A percentile compares a stretch with the other conserved stretches of the same genome.
These are phyloP conservation scores for Tipula vernalis DNA, from an alignment of 2,888 invertebrate genomes.

Conservation along the genomic window DNA sequence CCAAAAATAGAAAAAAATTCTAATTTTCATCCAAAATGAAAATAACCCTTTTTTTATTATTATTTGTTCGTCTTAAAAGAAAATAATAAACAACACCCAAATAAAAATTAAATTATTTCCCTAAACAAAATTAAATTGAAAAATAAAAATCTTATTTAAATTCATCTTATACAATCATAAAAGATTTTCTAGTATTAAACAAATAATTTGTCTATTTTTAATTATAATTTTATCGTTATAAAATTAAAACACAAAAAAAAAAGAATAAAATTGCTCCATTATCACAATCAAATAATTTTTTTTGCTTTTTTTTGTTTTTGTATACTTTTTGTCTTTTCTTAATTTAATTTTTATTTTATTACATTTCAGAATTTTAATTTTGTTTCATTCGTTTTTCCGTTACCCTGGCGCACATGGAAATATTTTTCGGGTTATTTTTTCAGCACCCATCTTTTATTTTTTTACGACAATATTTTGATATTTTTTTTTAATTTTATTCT, in stretches of 20 bases:
- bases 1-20: not conserved
- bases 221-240: not conserved
- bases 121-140: not conserved
- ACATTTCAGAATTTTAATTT: not conserved
- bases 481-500: not conserved
- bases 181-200: not conserved
- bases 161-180: not conserved
- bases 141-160: not conserved
- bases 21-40: not conserved
- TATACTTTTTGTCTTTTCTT: not conserved
- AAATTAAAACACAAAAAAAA: not conserved
- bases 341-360: not conserved
- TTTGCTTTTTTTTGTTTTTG: not conserved
- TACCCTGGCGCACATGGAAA: not conserved
- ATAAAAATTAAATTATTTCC: not conserved
- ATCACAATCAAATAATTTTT: not conserved
- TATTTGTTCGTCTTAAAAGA: not conserved
- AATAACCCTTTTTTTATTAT: not conserved
- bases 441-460: not conserved
- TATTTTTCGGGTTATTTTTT: not conserved
- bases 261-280: not conserved
- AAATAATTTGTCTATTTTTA: conserved; percentile 4
- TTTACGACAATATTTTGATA: not conserved
- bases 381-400: not conserved
- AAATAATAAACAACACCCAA: not conserved